Evolutionary conservation across 2,113 vertebrate genomes (phyloP).

Genomic region (Tinamus guttatus): DNA sequence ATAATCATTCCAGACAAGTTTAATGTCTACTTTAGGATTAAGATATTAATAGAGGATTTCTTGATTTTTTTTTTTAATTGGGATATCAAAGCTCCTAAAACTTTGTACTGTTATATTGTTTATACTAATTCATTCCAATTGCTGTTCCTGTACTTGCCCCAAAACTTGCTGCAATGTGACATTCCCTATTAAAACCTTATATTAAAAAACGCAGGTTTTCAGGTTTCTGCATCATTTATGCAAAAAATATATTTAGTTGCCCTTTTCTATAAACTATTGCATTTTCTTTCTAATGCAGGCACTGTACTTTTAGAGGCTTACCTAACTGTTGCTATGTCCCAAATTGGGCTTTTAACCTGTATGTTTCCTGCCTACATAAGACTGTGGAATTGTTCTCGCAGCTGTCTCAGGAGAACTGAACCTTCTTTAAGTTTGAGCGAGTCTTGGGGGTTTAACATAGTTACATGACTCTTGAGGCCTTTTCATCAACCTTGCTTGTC

Average conservation of each 20-base stretch:
- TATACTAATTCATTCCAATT: neutral
- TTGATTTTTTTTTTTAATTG: neutral
- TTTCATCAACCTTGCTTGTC: neutral
- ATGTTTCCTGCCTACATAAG: neutral
- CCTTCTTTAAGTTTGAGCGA: neutral
- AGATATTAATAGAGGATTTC: neutral
- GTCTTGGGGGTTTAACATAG: neutral
- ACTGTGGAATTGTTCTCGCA: neutral
- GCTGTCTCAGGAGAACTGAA: neutral
- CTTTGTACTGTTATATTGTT: neutral
- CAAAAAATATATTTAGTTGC: neutral
- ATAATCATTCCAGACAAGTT: accelerated
- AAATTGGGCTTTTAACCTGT: neutral
- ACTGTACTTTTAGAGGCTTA: neutral
- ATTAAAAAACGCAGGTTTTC: neutral
- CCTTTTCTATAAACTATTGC: neutral
- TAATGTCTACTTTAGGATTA: neutral
- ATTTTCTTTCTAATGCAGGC: neutral
- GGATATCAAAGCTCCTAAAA: neutral
- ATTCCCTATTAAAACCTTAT: neutral
- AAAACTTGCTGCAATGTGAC: neutral
- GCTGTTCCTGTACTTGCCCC: neutral
- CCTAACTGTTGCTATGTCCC: neutral
- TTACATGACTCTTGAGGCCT: neutral
- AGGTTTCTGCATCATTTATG: neutral